phyloP scores from a whole-genome alignment of 2,888 invertebrate genomes.

The Seira ritae region DNA sequence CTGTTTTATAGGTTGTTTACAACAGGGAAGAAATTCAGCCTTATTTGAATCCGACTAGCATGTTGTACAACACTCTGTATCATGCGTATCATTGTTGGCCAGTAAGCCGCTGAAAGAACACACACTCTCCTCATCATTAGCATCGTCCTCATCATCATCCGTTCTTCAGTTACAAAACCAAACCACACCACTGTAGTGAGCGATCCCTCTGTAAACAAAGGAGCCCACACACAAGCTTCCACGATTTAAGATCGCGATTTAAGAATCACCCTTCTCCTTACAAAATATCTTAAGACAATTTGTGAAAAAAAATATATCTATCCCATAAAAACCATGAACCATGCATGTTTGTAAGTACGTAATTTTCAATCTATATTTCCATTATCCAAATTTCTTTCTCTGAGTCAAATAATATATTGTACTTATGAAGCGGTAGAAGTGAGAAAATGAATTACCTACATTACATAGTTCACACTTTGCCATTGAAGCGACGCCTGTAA shows the following conservation, averaged over 20 bases:
- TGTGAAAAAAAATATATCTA: neutral
- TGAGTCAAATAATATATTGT: too few species aligned
- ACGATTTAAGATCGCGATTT: neutral
- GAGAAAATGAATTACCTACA: too few species aligned
- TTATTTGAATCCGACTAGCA: conserved; percentile 71
- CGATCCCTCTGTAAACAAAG: conserved; percentile 6
- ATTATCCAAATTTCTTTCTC: too few species aligned
- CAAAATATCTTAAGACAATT: neutral
- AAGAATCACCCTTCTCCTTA: neutral
- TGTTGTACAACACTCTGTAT: conserved; percentile 72
- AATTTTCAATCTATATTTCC: neutral
- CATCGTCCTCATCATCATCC: conserved; percentile 37
- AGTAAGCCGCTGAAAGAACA: conserved; percentile 56
- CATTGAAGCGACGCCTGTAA: too few species aligned
- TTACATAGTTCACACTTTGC: too few species aligned
- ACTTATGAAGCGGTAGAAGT: too few species aligned
- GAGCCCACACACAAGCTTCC: neutral
- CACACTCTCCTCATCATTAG: conserved; percentile 24
- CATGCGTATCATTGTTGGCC: conserved; percentile 73
- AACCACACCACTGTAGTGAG: conserved; percentile 2
- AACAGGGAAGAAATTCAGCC: conserved; percentile 73
- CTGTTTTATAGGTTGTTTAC: conserved; percentile 71
- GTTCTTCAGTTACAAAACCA: conserved; percentile 2
- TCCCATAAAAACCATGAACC: neutral
- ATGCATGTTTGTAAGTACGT: neutral